Evolutionary conservation across 2,113 vertebrate species (phyloP).

Genomic region (Siphamia tubifer): DNA sequence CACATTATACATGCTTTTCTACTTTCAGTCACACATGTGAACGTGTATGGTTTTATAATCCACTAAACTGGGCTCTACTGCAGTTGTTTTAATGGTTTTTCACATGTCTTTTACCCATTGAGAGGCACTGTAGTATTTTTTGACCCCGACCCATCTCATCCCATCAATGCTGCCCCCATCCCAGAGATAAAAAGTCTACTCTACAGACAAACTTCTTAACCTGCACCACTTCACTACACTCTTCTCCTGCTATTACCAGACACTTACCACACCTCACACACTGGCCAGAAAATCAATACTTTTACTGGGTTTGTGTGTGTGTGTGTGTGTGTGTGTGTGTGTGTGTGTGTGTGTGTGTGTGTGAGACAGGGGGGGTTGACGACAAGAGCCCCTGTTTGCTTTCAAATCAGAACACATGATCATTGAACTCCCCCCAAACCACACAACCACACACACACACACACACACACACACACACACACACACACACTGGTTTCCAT

Average conservation of each 20-base stretch:
- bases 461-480: no score
- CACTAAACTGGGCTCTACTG: constrained; percentile 4
- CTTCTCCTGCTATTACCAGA: constrained; percentile 60
- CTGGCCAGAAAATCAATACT: constrained; percentile 57
- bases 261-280: constrained; percentile 65
- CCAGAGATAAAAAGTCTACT: constrained; percentile 51
- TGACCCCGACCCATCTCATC: constrained; percentile 51
- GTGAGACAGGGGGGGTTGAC: background rate
- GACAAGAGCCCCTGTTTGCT: constrained; percentile 23
- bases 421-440: constrained; percentile 6
- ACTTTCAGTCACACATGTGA: background rate
- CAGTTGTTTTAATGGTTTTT: constrained; percentile 24
- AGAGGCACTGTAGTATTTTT: constrained; percentile 41
- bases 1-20: background rate
- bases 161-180: constrained; percentile 50
- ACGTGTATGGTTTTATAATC: no score
- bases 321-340: background rate
- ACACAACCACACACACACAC: no score
- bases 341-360: background rate
- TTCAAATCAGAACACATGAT: constrained; percentile 58
- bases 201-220: constrained; percentile 62
- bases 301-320: background rate
- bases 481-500: constrained; percentile 2
- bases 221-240: constrained; percentile 59
- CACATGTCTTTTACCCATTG: constrained; percentile 23